Evolutionary conservation across 2,888 invertebrate genomes (phyloP).

Genomic region (Oasisia sp.): DNA sequence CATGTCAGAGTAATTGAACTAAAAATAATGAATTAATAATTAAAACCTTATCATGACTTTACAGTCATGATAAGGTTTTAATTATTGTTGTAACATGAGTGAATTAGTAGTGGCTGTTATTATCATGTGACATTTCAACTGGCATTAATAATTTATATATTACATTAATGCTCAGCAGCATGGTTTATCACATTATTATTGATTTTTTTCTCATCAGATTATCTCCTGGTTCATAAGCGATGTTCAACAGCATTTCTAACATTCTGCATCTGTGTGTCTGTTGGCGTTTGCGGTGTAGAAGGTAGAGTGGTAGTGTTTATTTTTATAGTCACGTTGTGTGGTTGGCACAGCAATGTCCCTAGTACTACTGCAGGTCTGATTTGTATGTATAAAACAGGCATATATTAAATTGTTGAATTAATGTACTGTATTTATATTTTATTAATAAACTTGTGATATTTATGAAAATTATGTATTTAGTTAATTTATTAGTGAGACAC

Average conservation of each 20-base stretch:
- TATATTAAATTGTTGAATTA: neutral
- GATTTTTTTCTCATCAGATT: neutral
- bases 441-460: conserved; percentile 3
- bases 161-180: neutral
- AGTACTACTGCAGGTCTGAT: neutral
- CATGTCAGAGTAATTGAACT: neutral
- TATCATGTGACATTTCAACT: neutral
- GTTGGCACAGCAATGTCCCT: neutral
- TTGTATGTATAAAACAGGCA: neutral
- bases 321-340: neutral
- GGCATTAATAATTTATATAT: neutral
- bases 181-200: neutral
- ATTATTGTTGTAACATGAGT: neutral
- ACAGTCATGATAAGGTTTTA: neutral
- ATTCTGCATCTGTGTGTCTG: neutral
- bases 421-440: neutral
- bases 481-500: neutral
- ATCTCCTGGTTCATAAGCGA: neutral
- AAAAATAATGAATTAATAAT: neutral
- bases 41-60: neutral
- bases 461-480: neutral
- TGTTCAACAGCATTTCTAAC: neutral
- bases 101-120: neutral
- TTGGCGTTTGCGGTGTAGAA: neutral
- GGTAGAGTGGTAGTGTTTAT: neutral